phyloP scores from a whole-genome alignment of 2,888 invertebrate genomes.

The Epirrhoe tristata region DNA sequence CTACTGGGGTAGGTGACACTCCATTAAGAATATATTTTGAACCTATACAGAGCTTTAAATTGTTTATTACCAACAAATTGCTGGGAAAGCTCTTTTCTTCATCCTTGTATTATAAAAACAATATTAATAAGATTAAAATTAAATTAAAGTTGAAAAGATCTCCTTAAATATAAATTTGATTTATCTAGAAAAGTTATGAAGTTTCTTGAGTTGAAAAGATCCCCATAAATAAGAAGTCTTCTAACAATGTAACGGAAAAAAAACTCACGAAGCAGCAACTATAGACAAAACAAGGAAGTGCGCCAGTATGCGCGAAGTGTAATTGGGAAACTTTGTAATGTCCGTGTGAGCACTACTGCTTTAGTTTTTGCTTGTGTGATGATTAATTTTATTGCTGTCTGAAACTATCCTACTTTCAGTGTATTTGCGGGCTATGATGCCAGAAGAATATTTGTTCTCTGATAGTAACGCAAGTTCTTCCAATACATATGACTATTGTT shows the following conservation, averaged over 20 bases:
- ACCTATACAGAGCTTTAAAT: too few relatives aligned
- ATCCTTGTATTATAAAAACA: too few relatives aligned
- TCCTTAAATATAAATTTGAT: not conserved
- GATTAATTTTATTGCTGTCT: slow-evolving; percentile 32
- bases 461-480: not conserved
- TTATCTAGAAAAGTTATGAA: not conserved
- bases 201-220: too few relatives aligned
- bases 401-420: slow-evolving; percentile 24
- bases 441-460: not conserved
- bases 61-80: too few relatives aligned
- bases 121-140: too few relatives aligned
- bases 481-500: not conserved
- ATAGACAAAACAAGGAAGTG: slow-evolving; percentile 21
- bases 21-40: too few relatives aligned
- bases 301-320: slow-evolving; percentile 25
- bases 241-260: not conserved
- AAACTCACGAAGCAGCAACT: slow-evolving; percentile 2
- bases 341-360: slow-evolving; percentile 27
- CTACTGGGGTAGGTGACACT: too few relatives aligned
- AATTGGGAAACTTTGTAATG: slow-evolving; percentile 43
- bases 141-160: too few relatives aligned
- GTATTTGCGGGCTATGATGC: slow-evolving; percentile 5
- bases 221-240: not conserved
- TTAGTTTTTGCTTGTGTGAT: slow-evolving; percentile 36
- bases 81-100: too few relatives aligned